Evolutionary conservation across 2,113 vertebrate species (phyloP).

Genomic region (Sciurus niger): DNA sequence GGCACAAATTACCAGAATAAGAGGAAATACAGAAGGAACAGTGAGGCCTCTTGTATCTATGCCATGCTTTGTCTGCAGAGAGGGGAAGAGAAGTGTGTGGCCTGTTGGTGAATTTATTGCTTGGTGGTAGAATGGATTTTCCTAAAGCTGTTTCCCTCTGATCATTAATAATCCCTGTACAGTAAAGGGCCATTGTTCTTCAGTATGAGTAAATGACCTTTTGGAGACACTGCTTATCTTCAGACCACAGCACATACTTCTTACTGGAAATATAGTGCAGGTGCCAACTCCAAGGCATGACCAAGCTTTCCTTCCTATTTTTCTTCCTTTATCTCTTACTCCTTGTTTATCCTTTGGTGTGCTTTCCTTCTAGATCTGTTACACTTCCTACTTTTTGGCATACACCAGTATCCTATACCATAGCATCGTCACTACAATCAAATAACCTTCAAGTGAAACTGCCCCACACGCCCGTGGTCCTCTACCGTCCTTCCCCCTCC

Average conservation of each 20-base stretch:
- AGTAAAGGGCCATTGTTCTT: constrained; percentile 80
- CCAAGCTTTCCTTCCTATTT: constrained; percentile 62
- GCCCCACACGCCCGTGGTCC: background rate
- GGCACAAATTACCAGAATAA: constrained; percentile 44
- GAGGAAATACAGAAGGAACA: constrained; percentile 34
- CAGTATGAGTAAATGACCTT: constrained; percentile 65
- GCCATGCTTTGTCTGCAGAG: constrained; percentile 18
- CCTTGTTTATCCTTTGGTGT: constrained; percentile 15
- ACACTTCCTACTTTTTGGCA: background rate
- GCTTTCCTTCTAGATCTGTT: constrained; percentile 11
- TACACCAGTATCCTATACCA: background rate
- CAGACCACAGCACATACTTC: constrained; percentile 67
- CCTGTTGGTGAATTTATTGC: constrained; percentile 51
- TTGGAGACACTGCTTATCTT: constrained; percentile 71
- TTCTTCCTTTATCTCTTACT: constrained; percentile 67
- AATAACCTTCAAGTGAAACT: constrained; percentile 7
- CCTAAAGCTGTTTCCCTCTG: constrained; percentile 80
- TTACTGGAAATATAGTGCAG: constrained; percentile 75
- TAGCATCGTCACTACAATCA: background rate
- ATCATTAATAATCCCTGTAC: constrained; percentile 72
- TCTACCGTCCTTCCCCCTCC: background rate
- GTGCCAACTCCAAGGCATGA: constrained; percentile 68
- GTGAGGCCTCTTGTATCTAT: constrained; percentile 31
- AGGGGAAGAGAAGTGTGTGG: background rate
- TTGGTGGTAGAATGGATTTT: constrained; percentile 77